Percentiles rank a stretch among this genome's conserved stretches.
Evolutionary conservation across 2,797 vertebrate species (phyloP).

Genomic region (Oreochromis mossambicus): DNA sequence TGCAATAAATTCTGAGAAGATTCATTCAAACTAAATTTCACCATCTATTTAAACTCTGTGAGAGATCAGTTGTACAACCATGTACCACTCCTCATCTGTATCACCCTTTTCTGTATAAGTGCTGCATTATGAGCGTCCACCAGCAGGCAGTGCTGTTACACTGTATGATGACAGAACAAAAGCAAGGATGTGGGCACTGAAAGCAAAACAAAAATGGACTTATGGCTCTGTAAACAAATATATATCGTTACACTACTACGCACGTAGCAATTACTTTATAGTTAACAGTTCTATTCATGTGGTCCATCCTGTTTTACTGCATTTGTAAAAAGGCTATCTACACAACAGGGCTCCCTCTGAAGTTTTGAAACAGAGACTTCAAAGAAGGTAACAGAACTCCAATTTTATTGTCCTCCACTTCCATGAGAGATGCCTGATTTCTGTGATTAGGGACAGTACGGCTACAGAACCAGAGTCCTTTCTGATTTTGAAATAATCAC

Average conservation of each 20-base stretch:
- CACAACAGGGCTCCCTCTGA: background rate
- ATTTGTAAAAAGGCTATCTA: background rate
- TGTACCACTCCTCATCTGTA: background rate
- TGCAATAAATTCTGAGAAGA: constrained; percentile 60
- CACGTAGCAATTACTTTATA: background rate
- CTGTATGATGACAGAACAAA: background rate
- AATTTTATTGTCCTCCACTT: background rate
- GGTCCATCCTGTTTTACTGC: background rate
- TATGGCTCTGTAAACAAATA: background rate
- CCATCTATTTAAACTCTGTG: background rate
- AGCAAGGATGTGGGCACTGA: background rate
- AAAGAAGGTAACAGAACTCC: background rate
- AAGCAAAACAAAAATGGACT: background rate
- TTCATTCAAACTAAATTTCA: constrained; percentile 1
- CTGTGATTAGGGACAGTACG: background rate
- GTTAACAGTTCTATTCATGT: background rate
- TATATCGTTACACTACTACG: background rate
- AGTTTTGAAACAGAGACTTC: background rate
- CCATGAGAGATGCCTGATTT: background rate
- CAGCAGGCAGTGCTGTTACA: constrained; percentile 12
- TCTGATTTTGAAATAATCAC: background rate
- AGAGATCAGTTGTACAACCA: background rate
- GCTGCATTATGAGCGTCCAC: background rate
- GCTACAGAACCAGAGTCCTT: background rate
- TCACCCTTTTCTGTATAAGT: background rate